These are phyloP conservation scores for Mustela lutreola DNA, from an alignment of 2,113 vertebrate species.

Conservation along the genomic window DNA sequence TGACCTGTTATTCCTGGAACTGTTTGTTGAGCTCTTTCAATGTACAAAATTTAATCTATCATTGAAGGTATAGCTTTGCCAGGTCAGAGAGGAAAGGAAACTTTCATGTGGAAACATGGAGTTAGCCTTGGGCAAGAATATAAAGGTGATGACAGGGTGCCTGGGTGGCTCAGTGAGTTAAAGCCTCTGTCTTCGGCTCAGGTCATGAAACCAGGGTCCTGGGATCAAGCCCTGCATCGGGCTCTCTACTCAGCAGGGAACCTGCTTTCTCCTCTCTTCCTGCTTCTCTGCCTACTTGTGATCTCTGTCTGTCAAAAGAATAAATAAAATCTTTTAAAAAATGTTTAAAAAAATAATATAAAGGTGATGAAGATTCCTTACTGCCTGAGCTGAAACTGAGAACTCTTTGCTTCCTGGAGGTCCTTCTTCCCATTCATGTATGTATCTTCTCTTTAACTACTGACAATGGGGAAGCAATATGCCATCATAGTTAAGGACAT, in stretches of 20 bases:
- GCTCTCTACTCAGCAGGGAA: too few species aligned
- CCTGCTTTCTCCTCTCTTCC: too few species aligned
- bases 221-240: too few species aligned
- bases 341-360: too few species aligned
- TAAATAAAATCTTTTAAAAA: too few species aligned
- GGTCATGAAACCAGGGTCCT: too few species aligned
- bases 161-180: too few species aligned
- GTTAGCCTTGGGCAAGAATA: not conserved
- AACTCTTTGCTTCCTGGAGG: not conserved
- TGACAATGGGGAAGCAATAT: not conserved
- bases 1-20: slow-evolving; percentile 39
- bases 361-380: not conserved
- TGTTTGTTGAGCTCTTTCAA: not conserved
- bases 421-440: not conserved
- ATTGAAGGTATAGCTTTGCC: not conserved
- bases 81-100: not conserved
- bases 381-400: not conserved
- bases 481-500: not conserved
- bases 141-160: not conserved
- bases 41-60: not conserved
- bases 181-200: too few species aligned
- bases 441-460: not conserved
- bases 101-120: not conserved
- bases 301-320: too few species aligned
- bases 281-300: too few species aligned